Base-by-base conservation (phyloP, 2,113 vertebrate species). In the Petrocephalus zakoni region DNA sequence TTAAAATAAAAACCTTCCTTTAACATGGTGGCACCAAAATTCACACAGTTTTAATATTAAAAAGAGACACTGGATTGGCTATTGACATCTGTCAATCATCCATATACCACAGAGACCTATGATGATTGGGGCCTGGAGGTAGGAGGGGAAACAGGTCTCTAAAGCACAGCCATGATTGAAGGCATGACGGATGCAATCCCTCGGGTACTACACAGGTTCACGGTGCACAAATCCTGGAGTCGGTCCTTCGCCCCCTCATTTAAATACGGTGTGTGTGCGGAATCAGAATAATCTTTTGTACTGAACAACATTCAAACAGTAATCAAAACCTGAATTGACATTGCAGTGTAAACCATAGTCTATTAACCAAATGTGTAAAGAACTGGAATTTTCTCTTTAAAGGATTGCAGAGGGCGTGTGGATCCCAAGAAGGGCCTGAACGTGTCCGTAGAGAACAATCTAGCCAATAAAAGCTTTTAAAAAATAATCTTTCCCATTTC, bases 81-180 rank as follows among this genome's bases (percentile, higher is more conserved):
- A 37, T 19, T 82, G 46, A 82, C 78, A 82, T 19, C 78, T 49
- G 42, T 82, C 78, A 82, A 82, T 82, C 78, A 82, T 49, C 78
- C 19, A n/a, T n/a, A 4, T 21, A 82, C 68, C 68, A 75, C 10
- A 75, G 68, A 34, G 78, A 17, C 19, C 78, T 19, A 47, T 82
- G 78, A 82, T 47, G 78, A 47, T 42, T 47, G 15, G 46, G 42
- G 21, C 37, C 37, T 82, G 78, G 21, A 46, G 8, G 17, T 8
- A 29, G 46, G 78, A 37, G 37, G 78, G 21, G 42, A 47, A 37
- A 21, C 17, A n/a, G 21, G 19, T 19, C 17, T 82, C 78, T 82
- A 19, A 21, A 82, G 29, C 68, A 75, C 68, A 75, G 68, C 29
- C 15, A 29, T 37, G 15, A 75, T 13, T 75, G 68, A 4, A 29